Evolutionary conservation across 2,797 vertebrate species (phyloP).

Genomic region (Fratercula arctica): DNA sequence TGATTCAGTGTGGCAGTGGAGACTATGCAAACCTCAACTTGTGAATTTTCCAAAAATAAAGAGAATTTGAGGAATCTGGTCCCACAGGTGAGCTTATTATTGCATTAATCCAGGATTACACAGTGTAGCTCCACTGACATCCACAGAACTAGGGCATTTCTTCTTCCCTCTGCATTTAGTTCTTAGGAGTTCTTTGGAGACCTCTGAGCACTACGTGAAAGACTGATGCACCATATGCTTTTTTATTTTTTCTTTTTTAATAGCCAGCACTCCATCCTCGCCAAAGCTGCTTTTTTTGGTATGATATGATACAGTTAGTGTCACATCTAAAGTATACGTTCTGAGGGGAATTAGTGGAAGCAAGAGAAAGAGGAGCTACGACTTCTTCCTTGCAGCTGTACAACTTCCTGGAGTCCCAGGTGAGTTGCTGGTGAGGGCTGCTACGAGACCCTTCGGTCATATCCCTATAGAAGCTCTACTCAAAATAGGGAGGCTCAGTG

Average conservation of each 20-base stretch:
- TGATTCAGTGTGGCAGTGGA: neutral
- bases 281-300: neutral
- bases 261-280: neutral
- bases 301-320: neutral
- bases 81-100: neutral
- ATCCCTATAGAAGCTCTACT: neutral
- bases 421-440: neutral
- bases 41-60: neutral
- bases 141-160: neutral
- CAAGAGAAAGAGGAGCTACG: neutral
- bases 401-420: neutral
- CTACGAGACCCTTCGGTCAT: neutral
- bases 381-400: neutral
- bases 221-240: neutral
- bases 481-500: neutral
- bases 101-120: constrained; percentile 31
- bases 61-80: constrained; percentile 14
- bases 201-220: neutral
- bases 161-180: neutral
- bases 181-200: neutral
- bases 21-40: neutral
- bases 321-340: neutral
- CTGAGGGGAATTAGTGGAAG: neutral
- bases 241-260: neutral
- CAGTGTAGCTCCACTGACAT: neutral